These are phyloP conservation scores for Vannuccia rotundouncinata DNA, from an alignment of 2,888 invertebrate genomes.

Conservation along the genomic window DNA sequence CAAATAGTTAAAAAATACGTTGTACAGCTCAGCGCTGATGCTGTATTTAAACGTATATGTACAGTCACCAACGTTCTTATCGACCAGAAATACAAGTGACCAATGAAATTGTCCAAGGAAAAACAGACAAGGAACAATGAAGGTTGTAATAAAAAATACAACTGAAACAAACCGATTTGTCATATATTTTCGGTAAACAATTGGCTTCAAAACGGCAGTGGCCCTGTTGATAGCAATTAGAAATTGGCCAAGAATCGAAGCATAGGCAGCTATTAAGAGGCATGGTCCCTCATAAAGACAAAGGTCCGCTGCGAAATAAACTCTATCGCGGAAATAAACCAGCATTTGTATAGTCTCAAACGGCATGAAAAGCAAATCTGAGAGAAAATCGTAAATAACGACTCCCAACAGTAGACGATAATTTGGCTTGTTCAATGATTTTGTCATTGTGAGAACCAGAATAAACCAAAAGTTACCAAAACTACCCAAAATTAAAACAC, in stretches of 20 bases:
- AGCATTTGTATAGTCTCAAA: neutral
- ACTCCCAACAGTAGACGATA: constrained; percentile 10
- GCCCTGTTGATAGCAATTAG: neutral
- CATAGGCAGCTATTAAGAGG: neutral
- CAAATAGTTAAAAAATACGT: neutral
- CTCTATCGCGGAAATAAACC: neutral
- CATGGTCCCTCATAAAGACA: neutral
- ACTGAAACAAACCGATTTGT: neutral
- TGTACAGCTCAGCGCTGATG: neutral
- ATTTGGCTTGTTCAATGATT: neutral
- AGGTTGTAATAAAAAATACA: neutral
- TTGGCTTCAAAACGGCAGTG: neutral
- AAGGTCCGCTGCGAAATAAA: neutral
- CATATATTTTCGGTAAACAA: neutral
- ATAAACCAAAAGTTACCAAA: neutral
- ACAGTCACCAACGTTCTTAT: neutral
- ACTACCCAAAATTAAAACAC: constrained; percentile 1
- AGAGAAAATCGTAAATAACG: neutral
- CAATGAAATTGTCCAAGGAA: neutral
- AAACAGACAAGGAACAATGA: neutral
- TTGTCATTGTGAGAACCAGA: neutral
- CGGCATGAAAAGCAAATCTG: neutral
- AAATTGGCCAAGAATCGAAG: neutral
- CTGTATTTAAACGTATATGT: neutral
- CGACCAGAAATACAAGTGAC: neutral